A percentile compares a stretch with the other conserved stretches of the same genome.
phyloP scores from a whole-genome alignment of 2,113 vertebrate genomes.

The Lamprotornis superbus region DNA sequence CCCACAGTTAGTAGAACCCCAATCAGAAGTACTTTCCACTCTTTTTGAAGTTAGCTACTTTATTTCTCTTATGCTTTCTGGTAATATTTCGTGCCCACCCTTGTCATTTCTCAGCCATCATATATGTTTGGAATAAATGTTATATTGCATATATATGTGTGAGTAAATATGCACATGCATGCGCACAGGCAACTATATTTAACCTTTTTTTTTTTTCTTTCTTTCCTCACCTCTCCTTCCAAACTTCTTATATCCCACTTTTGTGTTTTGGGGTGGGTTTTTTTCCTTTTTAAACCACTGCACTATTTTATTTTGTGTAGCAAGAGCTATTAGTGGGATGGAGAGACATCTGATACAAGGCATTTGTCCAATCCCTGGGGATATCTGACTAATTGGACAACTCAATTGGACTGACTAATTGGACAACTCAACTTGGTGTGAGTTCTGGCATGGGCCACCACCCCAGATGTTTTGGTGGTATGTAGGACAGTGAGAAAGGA shows the following conservation, averaged over 20 bases:
- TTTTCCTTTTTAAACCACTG: neutral
- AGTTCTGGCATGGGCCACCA: neutral
- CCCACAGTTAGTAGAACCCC: conserved; percentile 32
- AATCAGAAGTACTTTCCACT: conserved; percentile 25
- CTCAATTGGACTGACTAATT: neutral
- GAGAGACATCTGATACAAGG: neutral
- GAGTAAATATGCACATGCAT: neutral
- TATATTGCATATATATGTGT: neutral
- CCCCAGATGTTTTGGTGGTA: conserved; percentile 31
- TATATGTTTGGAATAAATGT: neutral
- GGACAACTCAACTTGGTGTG: neutral
- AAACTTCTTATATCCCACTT: neutral
- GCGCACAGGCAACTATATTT: neutral
- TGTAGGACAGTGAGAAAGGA: neutral
- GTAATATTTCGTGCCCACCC: neutral
- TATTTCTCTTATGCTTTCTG: conserved; percentile 16
- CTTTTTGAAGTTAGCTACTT: conserved; percentile 23
- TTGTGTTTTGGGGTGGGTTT: neutral
- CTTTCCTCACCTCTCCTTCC: neutral
- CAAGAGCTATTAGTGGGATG: neutral
- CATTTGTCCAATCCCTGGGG: neutral
- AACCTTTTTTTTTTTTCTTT: neutral
- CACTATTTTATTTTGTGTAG: neutral
- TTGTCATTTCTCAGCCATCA: neutral
- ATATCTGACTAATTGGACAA: neutral